These are phyloP conservation scores for Calephelis virginiensis DNA, from an alignment of 1,140 invertebrate genomes.

Conservation along the genomic window DNA sequence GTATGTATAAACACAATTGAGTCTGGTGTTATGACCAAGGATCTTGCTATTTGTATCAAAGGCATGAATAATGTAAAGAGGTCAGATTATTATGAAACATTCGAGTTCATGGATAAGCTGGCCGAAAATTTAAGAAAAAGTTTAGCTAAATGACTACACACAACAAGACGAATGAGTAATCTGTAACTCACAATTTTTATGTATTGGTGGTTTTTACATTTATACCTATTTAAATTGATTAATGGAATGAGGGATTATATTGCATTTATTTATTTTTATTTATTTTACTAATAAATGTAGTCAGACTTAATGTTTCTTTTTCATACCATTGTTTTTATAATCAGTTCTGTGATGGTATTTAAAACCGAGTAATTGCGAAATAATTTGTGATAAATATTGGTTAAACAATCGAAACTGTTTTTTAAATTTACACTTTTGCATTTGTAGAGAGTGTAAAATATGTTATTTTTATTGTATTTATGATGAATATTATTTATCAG, in stretches of 20 bases:
- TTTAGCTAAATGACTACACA: conserved; percentile 60
- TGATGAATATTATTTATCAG: too few species aligned
- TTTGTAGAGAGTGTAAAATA: too few species aligned
- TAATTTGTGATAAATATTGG: too few species aligned
- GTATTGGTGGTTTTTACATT: conserved; percentile 15
- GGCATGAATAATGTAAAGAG: conserved; percentile 91
- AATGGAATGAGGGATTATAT: conserved; percentile 49
- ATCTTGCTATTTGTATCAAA: conserved; percentile 98
- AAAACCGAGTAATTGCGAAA: too few species aligned
- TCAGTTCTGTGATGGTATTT: too few species aligned
- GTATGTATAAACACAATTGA: conserved; percentile 98
- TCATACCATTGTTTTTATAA: background rate
- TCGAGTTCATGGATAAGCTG: conserved; percentile 97
- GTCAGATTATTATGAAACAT: conserved; percentile 96
- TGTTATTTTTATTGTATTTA: too few species aligned
- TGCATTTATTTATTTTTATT: conserved; percentile 52
- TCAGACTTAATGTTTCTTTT: conserved; percentile 2
- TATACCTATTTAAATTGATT: conserved; percentile 34
- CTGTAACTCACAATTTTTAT: conserved; percentile 41
- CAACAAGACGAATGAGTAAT: conserved; percentile 40
- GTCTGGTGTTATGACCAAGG: conserved; percentile 97
- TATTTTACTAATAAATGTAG: conserved; percentile 23
- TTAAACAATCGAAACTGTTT: too few species aligned
- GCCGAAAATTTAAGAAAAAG: conserved; percentile 93
- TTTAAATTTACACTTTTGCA: too few species aligned